Base-by-base conservation (phyloP, 2,888 invertebrate species). In the Lycocerus yunnanus region DNA sequence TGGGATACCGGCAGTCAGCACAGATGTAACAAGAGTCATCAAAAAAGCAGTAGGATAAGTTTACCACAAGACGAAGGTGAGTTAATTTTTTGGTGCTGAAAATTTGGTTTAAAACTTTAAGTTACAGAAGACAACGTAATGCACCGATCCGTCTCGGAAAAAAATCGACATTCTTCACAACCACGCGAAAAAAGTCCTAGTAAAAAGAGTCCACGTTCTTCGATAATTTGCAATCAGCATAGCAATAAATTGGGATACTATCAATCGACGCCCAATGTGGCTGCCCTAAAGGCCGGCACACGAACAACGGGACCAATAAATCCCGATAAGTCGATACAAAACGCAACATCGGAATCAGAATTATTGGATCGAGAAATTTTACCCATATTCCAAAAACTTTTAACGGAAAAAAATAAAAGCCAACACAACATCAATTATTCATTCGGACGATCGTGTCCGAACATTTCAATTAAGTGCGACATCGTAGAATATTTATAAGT, bases 381-480 rank as follows among this genome's bases (percentile, higher is more conserved):
- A 82, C 97, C 97, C 13, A 97, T 97, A 85, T 97, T 97, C 88
- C 95, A 96, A 83, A 96, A 96, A 87, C 90, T 96, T n/a, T 90
- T 96, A 68, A 95, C 94, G 3, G 95, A 96, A 84, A 89, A 95
- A 78, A 95, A 95, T 82, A 90, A 90, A 81, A 88, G 88, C 80
- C 91, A 91, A 5, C 91, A 92, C 69, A 90, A 91, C 70, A 89
- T 92, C 15, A 92, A 93, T 84, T 90, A 93, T 43, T 91, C 91
- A 24, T 93, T 92, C 80, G 95, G 96, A 72, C 93, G 95, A 81
- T 96, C 96, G 83, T 97, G 97, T 86, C 97, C 97, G 21, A 96
- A 96, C 89, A 96, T 96, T 88, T 96, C 96, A 77, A 96, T 97
- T 83, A 97, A 97, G 88, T 97, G 97, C 90, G 97, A 97, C 89